Conservation (phyloP, 2,888 invertebrate genomes). For the Baccha elongata region DNA sequence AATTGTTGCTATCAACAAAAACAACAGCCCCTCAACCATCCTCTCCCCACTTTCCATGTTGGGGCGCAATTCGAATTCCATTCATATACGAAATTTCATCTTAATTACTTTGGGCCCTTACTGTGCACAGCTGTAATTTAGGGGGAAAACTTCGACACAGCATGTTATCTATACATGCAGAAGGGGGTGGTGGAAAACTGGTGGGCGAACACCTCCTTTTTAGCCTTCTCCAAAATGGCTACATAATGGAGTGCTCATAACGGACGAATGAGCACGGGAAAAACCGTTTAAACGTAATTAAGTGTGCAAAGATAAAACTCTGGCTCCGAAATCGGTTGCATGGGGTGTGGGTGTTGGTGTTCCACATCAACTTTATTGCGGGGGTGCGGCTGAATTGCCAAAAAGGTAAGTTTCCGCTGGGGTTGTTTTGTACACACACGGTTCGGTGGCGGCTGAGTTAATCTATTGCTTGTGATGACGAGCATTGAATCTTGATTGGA, state of each 20-base stretch:
- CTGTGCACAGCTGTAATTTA: constrained; percentile 57
- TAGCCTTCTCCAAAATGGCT: constrained; percentile 62
- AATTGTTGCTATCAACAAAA: constrained; percentile 66
- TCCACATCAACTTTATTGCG: constrained; percentile 5
- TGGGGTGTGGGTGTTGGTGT: constrained; percentile 17
- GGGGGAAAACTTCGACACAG: constrained; percentile 66
- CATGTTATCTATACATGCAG: constrained; percentile 59
- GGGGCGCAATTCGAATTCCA: constrained; percentile 69
- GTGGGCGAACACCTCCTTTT: constrained; percentile 15
- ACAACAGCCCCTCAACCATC: not conserved
- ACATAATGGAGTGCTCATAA: constrained; percentile 73
- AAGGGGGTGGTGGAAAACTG: constrained; percentile 6
- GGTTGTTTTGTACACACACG: constrained; percentile 19
- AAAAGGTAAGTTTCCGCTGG: constrained; percentile 36
- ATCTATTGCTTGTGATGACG: constrained; percentile 39
- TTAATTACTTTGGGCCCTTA: constrained; percentile 68
- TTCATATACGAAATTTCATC: constrained; percentile 73
- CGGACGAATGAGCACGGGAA: constrained; percentile 73
- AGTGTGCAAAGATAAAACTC: constrained; percentile 72
- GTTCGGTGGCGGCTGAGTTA: not conserved
- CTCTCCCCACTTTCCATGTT: constrained; percentile 44
- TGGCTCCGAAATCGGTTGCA: constrained; percentile 32
- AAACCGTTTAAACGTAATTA: constrained; percentile 73
- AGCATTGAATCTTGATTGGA: constrained; percentile 61
- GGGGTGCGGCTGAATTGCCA: constrained; percentile 45